A percentile compares a stretch with the other conserved stretches of the same genome.
These are phyloP conservation scores for Macroglossus sobrinus DNA, from an alignment of 2,113 vertebrate genomes.

Conservation along the genomic window DNA sequence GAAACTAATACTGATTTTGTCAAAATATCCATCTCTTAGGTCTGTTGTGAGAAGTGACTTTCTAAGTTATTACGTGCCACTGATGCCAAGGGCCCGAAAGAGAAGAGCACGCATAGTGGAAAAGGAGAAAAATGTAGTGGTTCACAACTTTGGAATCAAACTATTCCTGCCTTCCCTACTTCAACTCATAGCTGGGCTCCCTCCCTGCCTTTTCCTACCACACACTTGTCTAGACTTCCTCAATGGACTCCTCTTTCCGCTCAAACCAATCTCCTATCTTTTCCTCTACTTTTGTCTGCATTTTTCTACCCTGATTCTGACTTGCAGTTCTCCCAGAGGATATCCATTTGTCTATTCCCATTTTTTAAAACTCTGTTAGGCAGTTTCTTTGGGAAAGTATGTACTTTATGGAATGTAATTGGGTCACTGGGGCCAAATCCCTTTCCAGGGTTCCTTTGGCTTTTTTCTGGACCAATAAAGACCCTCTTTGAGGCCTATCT, in stretches of 20 bases:
- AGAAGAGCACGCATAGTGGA: rapidly evolving
- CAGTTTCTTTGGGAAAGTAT: neutral
- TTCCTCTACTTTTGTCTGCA: neutral
- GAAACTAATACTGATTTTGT: neutral
- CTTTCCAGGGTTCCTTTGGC: neutral
- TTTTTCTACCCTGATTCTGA: neutral
- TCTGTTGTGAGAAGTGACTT: neutral
- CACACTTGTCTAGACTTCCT: neutral
- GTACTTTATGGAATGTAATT: neutral
- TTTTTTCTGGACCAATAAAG: neutral
- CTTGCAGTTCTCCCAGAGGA: neutral
- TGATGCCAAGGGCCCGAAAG: neutral
- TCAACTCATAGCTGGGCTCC: rapidly evolving
- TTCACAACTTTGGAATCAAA: neutral
- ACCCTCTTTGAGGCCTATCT: no score
- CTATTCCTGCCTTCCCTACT: neutral
- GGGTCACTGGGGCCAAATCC: neutral
- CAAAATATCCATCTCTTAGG: neutral
- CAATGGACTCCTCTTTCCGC: neutral
- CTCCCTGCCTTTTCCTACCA: neutral
- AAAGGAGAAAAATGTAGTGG: neutral
- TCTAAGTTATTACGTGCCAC: neutral
- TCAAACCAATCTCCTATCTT: neutral
- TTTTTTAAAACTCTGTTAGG: neutral
- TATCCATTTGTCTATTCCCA: neutral